Evolutionary conservation across 2,113 vertebrate genomes (phyloP).

Genomic region (Oxyura jamaicensis): DNA sequence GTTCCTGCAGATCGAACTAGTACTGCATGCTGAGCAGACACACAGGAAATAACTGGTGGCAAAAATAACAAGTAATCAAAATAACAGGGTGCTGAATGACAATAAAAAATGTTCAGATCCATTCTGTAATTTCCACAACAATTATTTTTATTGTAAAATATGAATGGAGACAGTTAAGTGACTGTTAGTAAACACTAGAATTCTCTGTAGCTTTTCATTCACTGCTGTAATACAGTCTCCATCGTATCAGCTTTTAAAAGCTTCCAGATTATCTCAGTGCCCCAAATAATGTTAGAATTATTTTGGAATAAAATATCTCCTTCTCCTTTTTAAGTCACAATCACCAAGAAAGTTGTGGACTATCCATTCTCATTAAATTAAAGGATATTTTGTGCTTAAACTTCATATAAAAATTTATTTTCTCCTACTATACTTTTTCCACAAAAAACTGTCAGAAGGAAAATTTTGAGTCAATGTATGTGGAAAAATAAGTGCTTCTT

Average conservation of each 20-base stretch:
- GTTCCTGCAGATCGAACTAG: not conserved
- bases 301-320: not conserved
- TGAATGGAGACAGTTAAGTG: not conserved
- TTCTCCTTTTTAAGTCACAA: conserved; percentile 12
- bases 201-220: conserved; percentile 18
- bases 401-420: not conserved
- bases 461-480: not conserved
- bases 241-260: not conserved
- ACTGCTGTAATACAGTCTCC: not conserved
- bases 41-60: not conserved
- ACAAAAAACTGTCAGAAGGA: not conserved
- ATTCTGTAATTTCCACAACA: not conserved
- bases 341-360: not conserved
- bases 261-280: not conserved
- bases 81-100: not conserved
- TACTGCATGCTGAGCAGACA: not conserved
- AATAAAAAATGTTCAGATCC: not conserved
- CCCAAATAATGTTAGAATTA: not conserved
- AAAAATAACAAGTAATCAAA: conserved; percentile 23
- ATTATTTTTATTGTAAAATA: conserved; percentile 24
- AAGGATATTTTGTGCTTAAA: conserved; percentile 15
- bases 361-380: not conserved
- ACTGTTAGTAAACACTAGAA: conserved; percentile 4
- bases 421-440: not conserved
- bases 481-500: not conserved